A percentile compares a stretch with the other conserved stretches of the same genome.
Conservation (phyloP, 2,888 invertebrate genomes). For the Agriotes lineatus region DNA sequence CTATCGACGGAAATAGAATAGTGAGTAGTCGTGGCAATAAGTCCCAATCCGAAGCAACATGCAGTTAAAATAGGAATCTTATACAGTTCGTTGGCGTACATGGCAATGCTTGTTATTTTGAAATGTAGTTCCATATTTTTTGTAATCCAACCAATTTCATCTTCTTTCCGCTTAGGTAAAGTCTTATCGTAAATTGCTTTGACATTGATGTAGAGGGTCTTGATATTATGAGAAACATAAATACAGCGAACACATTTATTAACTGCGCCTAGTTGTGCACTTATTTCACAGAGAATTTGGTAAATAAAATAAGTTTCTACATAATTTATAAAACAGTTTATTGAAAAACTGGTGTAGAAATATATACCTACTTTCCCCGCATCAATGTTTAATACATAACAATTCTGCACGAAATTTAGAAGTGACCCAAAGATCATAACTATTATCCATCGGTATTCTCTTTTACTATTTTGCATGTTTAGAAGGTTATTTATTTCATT, state of each 20-base stretch:
- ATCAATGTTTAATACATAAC: neutral
- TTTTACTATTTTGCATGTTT: neutral
- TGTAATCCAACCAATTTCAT: too few relatives aligned
- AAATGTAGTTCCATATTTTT: too few relatives aligned
- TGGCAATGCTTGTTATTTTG: too few relatives aligned
- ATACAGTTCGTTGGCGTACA: too few relatives aligned
- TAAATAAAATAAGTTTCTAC: neutral
- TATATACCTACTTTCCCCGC: neutral
- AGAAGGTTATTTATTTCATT: neutral
- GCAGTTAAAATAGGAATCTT: too few relatives aligned
- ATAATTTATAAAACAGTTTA: neutral
- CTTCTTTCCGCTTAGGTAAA: too few relatives aligned
- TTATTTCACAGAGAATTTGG: neutral
- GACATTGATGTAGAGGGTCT: too few relatives aligned
- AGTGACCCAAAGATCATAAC: neutral
- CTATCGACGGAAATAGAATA: too few relatives aligned
- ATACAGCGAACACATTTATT: neutral
- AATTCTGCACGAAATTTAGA: neutral
- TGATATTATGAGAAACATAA: too few relatives aligned
- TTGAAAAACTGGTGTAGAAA: neutral
- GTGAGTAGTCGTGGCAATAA: too few relatives aligned
- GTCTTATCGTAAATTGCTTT: too few relatives aligned
- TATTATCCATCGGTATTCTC: neutral
- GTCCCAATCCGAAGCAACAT: too few relatives aligned
- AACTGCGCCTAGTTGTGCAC: neutral